phyloP scores from a whole-genome alignment of 2,888 invertebrate species.

The Orthosia cruda region DNA sequence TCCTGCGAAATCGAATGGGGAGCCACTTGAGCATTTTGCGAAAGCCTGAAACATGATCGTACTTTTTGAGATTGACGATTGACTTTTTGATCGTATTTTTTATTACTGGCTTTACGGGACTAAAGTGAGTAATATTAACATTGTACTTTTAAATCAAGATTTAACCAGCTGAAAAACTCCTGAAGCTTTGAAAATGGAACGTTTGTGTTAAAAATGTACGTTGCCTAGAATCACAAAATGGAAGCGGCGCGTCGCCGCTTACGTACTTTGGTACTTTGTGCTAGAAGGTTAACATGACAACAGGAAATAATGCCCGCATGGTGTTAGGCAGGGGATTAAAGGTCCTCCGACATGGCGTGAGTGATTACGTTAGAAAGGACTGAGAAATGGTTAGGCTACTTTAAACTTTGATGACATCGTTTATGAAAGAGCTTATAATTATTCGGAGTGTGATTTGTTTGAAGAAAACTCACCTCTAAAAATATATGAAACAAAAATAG shows the following conservation, averaged over 20 bases:
- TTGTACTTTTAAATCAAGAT: slow-evolving; percentile 20
- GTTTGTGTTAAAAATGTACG: neutral
- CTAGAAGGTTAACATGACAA: slow-evolving; percentile 5
- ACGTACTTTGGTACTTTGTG: no score
- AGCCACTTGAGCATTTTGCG: no score
- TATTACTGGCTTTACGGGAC: no score
- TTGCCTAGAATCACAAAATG: neutral
- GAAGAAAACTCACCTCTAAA: neutral
- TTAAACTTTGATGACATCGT: neutral
- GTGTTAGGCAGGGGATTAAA: neutral
- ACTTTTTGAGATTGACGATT: no score
- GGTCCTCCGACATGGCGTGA: neutral
- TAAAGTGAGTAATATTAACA: no score
- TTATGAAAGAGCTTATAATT: slow-evolving; percentile 1
- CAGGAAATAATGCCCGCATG: slow-evolving; percentile 22
- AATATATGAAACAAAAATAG: neutral
- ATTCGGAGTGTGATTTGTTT: neutral
- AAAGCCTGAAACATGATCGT: no score
- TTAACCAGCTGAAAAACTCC: neutral
- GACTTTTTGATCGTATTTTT: no score
- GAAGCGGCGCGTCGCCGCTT: no score
- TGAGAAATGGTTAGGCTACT: neutral
- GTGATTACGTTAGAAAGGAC: neutral
- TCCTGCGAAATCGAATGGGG: no score
- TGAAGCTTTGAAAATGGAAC: neutral